phyloP scores from a whole-genome alignment of 2,113 vertebrate genomes.

The Erpornis zantholeuca region DNA sequence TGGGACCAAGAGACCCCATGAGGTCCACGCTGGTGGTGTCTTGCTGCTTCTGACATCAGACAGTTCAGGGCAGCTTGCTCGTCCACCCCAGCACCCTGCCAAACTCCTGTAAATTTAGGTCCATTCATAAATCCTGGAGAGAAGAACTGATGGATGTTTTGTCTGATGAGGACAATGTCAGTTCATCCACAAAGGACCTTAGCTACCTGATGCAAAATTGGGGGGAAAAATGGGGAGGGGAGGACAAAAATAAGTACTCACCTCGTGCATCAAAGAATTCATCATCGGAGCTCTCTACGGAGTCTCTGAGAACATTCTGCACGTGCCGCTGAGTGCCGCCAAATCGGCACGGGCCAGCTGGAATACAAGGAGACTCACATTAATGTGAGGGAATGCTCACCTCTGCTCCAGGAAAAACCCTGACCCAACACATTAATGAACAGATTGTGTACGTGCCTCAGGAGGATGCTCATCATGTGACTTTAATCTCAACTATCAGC shows the following conservation, averaged over 20 bases:
- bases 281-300: conserved; percentile 95
- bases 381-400: not conserved
- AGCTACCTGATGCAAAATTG: not conserved
- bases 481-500: not conserved
- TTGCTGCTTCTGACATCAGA: not conserved
- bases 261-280: conserved; percentile 98
- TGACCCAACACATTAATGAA: not conserved
- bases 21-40: not conserved
- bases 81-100: not conserved
- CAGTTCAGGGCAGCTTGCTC: not conserved
- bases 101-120: not conserved
- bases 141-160: not conserved
- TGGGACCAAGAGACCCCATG: not conserved
- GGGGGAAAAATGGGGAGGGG: not conserved
- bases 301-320: conserved; percentile 87
- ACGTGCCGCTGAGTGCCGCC: conserved; percentile 83
- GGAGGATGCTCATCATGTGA: fast-evolving
- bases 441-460: not conserved
- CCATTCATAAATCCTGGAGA: not conserved
- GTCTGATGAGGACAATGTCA: not conserved
- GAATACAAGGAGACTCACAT: not conserved
- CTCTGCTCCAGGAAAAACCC: not conserved
- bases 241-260: conserved; percentile 57
- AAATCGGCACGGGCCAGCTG: conserved; percentile 78
- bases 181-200: not conserved